These are phyloP conservation scores for Noctua fimbriata DNA, from an alignment of 2,888 invertebrate genomes.

Conservation along the genomic window DNA sequence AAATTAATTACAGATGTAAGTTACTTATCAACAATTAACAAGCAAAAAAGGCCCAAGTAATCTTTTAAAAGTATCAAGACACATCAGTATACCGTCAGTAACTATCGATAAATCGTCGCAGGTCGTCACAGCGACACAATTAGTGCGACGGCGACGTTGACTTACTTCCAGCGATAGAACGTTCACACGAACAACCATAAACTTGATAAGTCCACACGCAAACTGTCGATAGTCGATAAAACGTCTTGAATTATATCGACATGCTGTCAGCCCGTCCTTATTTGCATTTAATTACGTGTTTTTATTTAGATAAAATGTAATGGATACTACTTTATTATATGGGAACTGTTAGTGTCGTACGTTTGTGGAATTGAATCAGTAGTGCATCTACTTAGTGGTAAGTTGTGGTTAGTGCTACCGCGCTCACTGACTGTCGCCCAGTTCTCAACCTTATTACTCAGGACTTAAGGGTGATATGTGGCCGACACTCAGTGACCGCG, in stretches of 20 bases:
- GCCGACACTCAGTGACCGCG: no score
- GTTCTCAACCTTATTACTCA: no score
- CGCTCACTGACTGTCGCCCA: no score
- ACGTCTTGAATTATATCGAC: slow-evolving; percentile 82
- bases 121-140: slow-evolving; percentile 70
- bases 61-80: slow-evolving; percentile 50
- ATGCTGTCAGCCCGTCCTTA: slow-evolving; percentile 80
- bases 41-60: slow-evolving; percentile 2
- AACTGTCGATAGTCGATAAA: slow-evolving; percentile 84
- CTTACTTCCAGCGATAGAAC: slow-evolving; percentile 79
- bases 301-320: slow-evolving; percentile 65
- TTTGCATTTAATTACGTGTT: slow-evolving; percentile 80
- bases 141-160: slow-evolving; percentile 82
- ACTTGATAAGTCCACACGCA: slow-evolving; percentile 82
- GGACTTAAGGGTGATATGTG: no score
- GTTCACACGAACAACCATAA: slow-evolving; percentile 80
- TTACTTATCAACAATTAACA: slow-evolving; percentile 35
- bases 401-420: neutral
- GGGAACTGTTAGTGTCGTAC: slow-evolving; percentile 43
- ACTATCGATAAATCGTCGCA: slow-evolving; percentile 54
- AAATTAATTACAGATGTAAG: slow-evolving; percentile 37
- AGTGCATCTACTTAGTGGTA: neutral
- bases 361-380: slow-evolving; percentile 32
- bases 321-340: slow-evolving; percentile 54
- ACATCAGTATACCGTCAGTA: slow-evolving; percentile 6